Conservation (phyloP, 2,113 vertebrate species). For the Chaetodon auriga region DNA sequence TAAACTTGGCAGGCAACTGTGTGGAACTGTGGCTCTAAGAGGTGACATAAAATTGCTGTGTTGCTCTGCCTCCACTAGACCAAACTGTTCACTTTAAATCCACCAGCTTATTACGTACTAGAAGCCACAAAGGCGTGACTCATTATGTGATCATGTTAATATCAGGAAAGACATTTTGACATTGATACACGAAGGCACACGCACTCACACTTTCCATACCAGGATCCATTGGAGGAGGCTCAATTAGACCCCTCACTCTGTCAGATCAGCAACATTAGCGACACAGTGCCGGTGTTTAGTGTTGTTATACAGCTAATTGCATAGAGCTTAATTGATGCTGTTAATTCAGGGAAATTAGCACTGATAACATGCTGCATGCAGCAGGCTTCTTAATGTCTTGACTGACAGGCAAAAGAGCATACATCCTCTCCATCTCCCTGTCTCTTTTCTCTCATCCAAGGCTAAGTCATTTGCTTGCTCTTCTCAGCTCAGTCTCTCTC, state of each 20-base stretch:
- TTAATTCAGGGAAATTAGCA: constrained; percentile 96
- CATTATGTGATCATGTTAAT: constrained; percentile 47
- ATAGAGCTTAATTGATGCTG: constrained; percentile 97
- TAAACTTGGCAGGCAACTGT: constrained; percentile 61
- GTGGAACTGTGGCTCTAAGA: constrained; percentile 40
- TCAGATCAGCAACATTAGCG: constrained; percentile 92
- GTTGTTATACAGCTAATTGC: constrained; percentile 96
- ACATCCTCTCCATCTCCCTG: constrained; percentile 66
- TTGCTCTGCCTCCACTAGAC: background rate
- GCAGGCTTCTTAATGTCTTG: constrained; percentile 77
- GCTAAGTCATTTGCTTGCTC: constrained; percentile 71
- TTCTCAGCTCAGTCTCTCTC: constrained; percentile 50
- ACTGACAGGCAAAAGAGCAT: constrained; percentile 76
- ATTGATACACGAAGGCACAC: constrained; percentile 22
- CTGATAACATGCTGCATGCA: constrained; percentile 89
- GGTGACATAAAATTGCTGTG: constrained; percentile 25
- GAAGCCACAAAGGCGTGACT: constrained; percentile 27
- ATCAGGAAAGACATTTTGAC: constrained; percentile 50
- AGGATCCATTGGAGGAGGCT: constrained; percentile 81
- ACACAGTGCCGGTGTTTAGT: constrained; percentile 94
- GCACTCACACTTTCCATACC: constrained; percentile 46
- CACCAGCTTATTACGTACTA: constrained; percentile 30
- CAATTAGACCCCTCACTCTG: constrained; percentile 90
- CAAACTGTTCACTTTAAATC: constrained; percentile 15
- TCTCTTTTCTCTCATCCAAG: constrained; percentile 54